Conservation (phyloP, 2,113 vertebrate genomes). For the Puffinus mauretanicus region DNA sequence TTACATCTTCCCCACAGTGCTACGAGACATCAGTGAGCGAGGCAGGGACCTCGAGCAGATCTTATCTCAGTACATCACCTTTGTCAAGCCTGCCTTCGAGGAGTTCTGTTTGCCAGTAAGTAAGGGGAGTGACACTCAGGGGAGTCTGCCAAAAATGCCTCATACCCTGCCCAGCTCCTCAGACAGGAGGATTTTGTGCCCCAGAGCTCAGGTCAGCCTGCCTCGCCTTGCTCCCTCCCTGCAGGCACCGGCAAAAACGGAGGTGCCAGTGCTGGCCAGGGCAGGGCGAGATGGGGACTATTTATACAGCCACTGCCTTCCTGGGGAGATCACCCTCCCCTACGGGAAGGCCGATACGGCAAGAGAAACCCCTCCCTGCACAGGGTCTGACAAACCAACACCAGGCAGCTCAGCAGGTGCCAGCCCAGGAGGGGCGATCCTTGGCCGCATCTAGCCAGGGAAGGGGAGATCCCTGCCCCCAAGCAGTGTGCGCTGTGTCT, state of each 20-base stretch:
- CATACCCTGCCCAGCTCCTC: not conserved
- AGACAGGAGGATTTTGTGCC: not conserved
- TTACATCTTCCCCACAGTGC: constrained; percentile 73
- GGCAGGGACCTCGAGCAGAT: constrained; percentile 94
- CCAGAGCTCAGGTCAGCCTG: not conserved
- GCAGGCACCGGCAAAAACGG: not conserved
- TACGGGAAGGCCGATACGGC: not conserved
- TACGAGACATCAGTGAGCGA: constrained; percentile 91
- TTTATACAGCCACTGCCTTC: not conserved
- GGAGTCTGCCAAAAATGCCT: not conserved
- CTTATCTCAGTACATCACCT: constrained; percentile 92
- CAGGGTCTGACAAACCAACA: not conserved
- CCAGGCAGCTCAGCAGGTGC: not conserved
- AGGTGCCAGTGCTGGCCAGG: not conserved
- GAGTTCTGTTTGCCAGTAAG: constrained; percentile 98
- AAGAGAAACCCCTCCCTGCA: not conserved
- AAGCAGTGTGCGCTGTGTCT: not conserved
- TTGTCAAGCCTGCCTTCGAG: constrained; percentile 97
- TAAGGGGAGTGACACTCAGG: not conserved
- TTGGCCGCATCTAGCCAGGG: not conserved
- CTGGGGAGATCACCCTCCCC: not conserved
- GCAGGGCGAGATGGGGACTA: not conserved
- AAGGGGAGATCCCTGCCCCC: not conserved
- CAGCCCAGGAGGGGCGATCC: not conserved
- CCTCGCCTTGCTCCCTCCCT: not conserved